These are phyloP conservation scores for Apamea sordens DNA, from an alignment of 2,888 invertebrate species.

Conservation along the genomic window DNA sequence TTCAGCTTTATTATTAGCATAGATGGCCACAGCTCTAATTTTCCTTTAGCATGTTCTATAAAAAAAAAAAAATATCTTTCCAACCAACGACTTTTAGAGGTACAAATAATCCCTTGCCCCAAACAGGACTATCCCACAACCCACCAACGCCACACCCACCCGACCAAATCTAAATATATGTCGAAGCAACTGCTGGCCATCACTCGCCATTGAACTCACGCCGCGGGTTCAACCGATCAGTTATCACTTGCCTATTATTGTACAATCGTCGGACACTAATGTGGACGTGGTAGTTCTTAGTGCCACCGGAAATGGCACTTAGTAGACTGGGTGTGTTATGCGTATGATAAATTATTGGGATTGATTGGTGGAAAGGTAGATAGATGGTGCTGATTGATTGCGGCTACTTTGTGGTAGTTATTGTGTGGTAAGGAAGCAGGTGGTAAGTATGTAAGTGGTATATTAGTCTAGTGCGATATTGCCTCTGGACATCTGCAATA, in stretches of 20 bases:
- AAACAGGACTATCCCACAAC: constrained; percentile 26
- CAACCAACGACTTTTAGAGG: not conserved
- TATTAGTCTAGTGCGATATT: too few species aligned
- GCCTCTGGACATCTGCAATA: not conserved
- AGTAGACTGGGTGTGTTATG: constrained; percentile 22
- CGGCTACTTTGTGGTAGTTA: not conserved
- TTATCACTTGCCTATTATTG: constrained; percentile 66
- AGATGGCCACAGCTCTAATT: too few species aligned
- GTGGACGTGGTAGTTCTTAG: constrained; percentile 26
- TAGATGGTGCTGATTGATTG: constrained; percentile 20
- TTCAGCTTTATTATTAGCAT: too few species aligned
- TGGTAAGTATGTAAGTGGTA: too few species aligned
- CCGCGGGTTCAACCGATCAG: constrained; percentile 66
- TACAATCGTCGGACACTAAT: constrained; percentile 45
- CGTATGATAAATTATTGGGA: constrained; percentile 41
- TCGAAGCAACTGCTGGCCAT: constrained; percentile 61
- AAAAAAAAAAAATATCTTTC: not conserved
- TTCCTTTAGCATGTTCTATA: not conserved
- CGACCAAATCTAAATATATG: constrained; percentile 73
- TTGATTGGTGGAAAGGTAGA: constrained; percentile 24
- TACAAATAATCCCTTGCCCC: not conserved
- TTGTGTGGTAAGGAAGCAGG: not conserved
- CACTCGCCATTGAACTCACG: constrained; percentile 73
- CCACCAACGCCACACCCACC: constrained; percentile 47
- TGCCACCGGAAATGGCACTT: constrained; percentile 52